These are phyloP conservation scores for Brachymystax lenok DNA, from an alignment of 2,797 vertebrate genomes.

Conservation along the genomic window DNA sequence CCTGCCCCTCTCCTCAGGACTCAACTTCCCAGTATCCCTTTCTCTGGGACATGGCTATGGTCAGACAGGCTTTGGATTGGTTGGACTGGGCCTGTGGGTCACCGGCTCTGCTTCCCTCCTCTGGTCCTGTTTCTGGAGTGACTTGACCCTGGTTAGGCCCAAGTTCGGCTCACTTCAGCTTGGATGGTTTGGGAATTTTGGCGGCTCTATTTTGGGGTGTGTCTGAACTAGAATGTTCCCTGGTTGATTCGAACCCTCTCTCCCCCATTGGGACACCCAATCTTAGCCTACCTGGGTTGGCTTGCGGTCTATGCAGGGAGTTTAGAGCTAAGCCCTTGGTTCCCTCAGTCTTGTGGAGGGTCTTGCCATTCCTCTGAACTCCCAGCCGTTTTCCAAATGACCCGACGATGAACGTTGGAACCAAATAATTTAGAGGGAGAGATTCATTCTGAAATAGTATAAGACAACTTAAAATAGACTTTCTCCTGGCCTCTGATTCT, in stretches of 20 bases:
- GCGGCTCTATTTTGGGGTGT: background rate
- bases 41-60: conserved; percentile 61
- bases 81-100: conserved; percentile 18
- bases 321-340: too few species aligned
- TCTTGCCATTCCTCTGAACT: background rate
- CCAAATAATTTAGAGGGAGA: background rate
- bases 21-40: conserved; percentile 71
- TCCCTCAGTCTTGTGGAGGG: background rate
- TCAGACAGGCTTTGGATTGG: conserved; percentile 26
- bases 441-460: conserved; percentile 4
- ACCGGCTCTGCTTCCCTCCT: background rate
- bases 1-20: conserved; percentile 64
- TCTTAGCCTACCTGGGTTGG: background rate
- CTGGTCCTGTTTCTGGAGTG: conserved; percentile 10
- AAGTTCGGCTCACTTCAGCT: conserved; percentile 21
- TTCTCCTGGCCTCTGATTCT: conserved; percentile 4
- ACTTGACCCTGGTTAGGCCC: background rate
- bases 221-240: conserved; percentile 17
- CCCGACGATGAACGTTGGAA: conserved; percentile 8
- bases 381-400: background rate
- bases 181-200: conserved; percentile 16
- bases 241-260: background rate
- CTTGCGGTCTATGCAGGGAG: background rate
- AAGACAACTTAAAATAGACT: conserved; percentile 9
- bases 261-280: background rate